Percentiles rank a stretch among this genome's conserved stretches.
phyloP scores from a whole-genome alignment of 2,888 invertebrate species.

The Oscheius sp. region DNA sequence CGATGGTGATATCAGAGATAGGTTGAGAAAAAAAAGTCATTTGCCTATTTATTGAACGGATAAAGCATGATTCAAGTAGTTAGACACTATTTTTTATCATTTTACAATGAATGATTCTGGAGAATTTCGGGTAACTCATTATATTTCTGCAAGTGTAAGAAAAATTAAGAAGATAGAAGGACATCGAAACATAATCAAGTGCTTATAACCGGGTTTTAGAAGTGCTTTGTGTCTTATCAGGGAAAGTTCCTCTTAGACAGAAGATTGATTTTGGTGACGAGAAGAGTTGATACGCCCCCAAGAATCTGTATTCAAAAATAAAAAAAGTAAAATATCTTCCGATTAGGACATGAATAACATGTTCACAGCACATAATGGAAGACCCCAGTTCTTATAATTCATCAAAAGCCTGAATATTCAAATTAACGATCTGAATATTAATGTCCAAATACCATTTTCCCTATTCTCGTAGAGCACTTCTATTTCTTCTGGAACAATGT shows the following conservation, averaged over 20 bases:
- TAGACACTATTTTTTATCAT: too few species aligned
- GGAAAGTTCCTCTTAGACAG: constrained; percentile 1
- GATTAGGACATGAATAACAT: too few species aligned
- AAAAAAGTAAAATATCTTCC: too few species aligned
- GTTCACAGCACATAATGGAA: too few species aligned
- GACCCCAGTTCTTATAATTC: too few species aligned
- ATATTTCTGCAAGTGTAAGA: neutral
- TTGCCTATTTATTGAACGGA: constrained; percentile 12
- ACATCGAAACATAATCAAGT: neutral
- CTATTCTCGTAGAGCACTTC: too few species aligned
- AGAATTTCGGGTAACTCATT: neutral
- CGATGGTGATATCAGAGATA: constrained; percentile 14
- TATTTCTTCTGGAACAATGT: neutral
- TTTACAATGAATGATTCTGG: neutral
- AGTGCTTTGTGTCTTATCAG: constrained; percentile 2
- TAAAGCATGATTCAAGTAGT: constrained; percentile 11
- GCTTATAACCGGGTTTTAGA: neutral
- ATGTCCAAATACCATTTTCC: too few species aligned
- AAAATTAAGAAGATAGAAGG: neutral
- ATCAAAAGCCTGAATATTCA: too few species aligned
- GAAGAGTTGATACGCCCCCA: neutral
- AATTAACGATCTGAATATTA: too few species aligned
- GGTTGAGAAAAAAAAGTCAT: too few species aligned
- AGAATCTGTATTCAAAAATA: too few species aligned
- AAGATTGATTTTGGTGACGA: neutral